phyloP scores from a whole-genome alignment of 2,113 vertebrate genomes.

The Strigops habroptila region DNA sequence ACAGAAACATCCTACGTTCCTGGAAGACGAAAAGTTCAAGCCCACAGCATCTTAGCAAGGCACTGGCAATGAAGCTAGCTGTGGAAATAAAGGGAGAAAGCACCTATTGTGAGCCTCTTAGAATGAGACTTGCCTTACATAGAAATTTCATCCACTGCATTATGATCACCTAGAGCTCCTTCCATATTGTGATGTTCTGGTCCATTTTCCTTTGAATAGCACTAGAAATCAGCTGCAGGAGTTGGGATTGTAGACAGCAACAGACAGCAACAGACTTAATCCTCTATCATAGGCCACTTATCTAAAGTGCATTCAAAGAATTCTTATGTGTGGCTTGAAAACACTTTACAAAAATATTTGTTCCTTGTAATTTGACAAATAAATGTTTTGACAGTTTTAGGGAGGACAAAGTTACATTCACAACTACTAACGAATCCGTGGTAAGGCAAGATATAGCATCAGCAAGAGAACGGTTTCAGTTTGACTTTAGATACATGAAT shows the following conservation, averaged over 20 bases:
- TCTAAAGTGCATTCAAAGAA: neutral
- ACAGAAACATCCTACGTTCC: neutral
- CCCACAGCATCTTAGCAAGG: neutral
- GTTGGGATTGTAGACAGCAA: neutral
- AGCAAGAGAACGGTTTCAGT: neutral
- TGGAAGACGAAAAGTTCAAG: neutral
- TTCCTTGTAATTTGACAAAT: neutral
- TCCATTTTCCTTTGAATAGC: neutral
- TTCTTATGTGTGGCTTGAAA: neutral
- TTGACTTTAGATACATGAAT: slow-evolving; percentile 10
- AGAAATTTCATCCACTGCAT: neutral
- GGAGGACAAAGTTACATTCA: neutral
- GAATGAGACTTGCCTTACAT: neutral
- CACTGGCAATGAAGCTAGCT: neutral
- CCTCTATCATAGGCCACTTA: neutral
- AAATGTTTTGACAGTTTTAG: neutral
- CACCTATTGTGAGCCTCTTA: neutral
- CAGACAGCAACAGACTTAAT: neutral
- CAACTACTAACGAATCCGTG: neutral
- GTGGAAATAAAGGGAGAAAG: neutral
- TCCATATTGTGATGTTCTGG: neutral
- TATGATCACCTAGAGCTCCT: neutral
- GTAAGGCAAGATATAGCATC: neutral
- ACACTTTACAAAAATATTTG: neutral
- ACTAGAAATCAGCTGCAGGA: neutral